Base-by-base conservation (phyloP, 2,113 vertebrate genomes). In the Tenrec ecaudatus region DNA sequence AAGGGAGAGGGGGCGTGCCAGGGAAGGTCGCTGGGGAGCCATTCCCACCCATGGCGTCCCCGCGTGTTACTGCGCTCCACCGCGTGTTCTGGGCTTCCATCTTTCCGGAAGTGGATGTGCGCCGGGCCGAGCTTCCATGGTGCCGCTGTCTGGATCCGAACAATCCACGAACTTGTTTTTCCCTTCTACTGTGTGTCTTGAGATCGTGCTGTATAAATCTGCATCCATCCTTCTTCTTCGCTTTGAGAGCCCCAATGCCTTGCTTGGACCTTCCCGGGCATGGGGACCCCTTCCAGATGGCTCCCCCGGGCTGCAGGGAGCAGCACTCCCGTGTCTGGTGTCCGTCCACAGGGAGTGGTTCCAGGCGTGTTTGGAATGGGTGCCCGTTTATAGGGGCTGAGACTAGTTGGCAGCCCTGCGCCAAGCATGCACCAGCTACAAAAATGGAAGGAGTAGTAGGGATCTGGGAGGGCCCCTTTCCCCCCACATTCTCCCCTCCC, bases 101-200 rank as follows among this genome's bases (percentile, higher is more conserved):
- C 31, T 31, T n/a, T 69, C 12, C 7, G 68, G 68, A 69, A 69
- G 31, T 12, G 3, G 11, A 69, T 31, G 6, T 10, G 47, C 47
- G 29, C 31, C 14, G n/a, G 15, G 68, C 68, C 68, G 14, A 16
- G 31, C 31, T 69, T n/a, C 31, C 68, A n/a, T 6, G 14, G 68
- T n/a, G 29, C 31, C 5, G 4, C 68, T n/a, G 68, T 29, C 29
- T 69, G 31, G 68, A 15, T 69, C n/a, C 3, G 14, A 69, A 15
- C 31, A 2, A 8, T 16, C n/a, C n/a, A 71, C n/a, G 2, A 31
- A 2, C 60, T 78, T 53, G 62, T 60, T 25, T 22, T 33, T 23
- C 6, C 31, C 15, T 36, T 27, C 58, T 19, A 0, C 29, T 0
- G 2, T 9, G 33, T 20, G 3, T 22, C 33, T 47, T n/a, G 66